phyloP scores from a whole-genome alignment of 1,140 invertebrate genomes.

The Calephelis nemesis region DNA sequence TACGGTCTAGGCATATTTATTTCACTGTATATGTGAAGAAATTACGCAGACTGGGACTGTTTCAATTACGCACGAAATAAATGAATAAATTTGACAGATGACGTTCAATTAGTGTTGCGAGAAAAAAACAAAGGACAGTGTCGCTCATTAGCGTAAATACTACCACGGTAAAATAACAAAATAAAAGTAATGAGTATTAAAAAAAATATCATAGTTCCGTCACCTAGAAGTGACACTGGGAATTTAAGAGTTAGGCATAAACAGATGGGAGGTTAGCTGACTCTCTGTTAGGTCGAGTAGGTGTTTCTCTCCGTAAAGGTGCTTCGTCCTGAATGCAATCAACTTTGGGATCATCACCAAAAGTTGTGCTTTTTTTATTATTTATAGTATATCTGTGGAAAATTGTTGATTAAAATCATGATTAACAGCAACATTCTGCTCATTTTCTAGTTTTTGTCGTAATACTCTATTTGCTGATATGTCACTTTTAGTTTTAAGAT shows the following conservation, averaged over 20 bases:
- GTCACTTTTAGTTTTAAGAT: background rate
- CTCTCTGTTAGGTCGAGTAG: background rate
- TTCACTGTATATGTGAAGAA: too few species aligned
- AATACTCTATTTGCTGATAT: background rate
- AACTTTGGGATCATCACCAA: background rate
- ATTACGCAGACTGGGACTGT: too few species aligned
- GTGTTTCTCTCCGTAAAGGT: background rate
- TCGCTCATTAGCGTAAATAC: too few species aligned
- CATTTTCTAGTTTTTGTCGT: background rate
- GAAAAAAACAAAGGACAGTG: too few species aligned
- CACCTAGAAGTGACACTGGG: too few species aligned
- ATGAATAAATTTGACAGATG: too few species aligned
- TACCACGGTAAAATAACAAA: too few species aligned
- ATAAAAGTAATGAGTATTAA: too few species aligned
- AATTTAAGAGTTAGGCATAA: background rate
- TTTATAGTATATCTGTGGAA: background rate
- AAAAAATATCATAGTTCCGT: too few species aligned
- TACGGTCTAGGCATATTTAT: too few species aligned
- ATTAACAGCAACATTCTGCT: background rate
- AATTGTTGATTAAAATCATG: background rate
- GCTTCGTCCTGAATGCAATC: background rate
- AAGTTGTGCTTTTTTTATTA: background rate
- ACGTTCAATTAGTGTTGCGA: too few species aligned
- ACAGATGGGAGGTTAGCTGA: background rate
- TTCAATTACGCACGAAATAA: too few species aligned